Conservation (phyloP, 2,113 vertebrate species). For the Paracanthobrama guichenoti region DNA sequence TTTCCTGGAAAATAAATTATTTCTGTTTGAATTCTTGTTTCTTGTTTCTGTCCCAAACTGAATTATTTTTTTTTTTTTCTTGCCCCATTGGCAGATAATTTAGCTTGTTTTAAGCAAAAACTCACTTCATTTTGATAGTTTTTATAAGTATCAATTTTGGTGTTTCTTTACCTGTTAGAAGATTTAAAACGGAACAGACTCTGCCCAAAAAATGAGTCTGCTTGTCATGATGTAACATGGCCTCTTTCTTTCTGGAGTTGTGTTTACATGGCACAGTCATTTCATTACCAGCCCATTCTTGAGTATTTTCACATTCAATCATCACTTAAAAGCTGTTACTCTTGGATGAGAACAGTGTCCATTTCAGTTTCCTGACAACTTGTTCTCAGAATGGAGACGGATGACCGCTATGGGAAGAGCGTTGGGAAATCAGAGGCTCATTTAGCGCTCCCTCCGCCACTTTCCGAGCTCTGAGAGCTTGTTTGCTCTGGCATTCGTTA, state of each 20-base stretch:
- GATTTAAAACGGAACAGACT: neutral
- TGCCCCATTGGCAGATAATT: too few relatives aligned
- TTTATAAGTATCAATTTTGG: neutral
- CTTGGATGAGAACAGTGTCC: neutral
- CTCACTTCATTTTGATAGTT: neutral
- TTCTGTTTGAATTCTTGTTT: too few relatives aligned
- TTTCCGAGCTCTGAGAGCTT: constrained; percentile 12
- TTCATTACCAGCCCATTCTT: neutral
- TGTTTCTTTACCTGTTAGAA: neutral
- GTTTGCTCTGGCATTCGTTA: constrained; percentile 29
- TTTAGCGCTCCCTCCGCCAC: neutral
- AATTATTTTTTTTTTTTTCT: too few relatives aligned
- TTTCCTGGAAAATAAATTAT: too few relatives aligned
- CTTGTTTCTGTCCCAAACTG: too few relatives aligned
- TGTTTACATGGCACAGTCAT: neutral
- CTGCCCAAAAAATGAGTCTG: neutral
- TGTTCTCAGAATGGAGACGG: constrained; percentile 20
- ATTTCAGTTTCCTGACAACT: constrained; percentile 32
- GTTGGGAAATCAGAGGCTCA: neutral
- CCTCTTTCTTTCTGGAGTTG: neutral
- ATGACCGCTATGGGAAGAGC: constrained; percentile 20
- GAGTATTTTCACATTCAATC: constrained; percentile 10
- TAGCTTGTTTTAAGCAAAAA: too few relatives aligned
- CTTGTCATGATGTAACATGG: neutral
- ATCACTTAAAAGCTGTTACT: neutral